Percentiles rank a stretch among this genome's conserved stretches.
Evolutionary conservation across 2,797 vertebrate species (phyloP).

Genomic region (Paedocypris micromegethes): DNA sequence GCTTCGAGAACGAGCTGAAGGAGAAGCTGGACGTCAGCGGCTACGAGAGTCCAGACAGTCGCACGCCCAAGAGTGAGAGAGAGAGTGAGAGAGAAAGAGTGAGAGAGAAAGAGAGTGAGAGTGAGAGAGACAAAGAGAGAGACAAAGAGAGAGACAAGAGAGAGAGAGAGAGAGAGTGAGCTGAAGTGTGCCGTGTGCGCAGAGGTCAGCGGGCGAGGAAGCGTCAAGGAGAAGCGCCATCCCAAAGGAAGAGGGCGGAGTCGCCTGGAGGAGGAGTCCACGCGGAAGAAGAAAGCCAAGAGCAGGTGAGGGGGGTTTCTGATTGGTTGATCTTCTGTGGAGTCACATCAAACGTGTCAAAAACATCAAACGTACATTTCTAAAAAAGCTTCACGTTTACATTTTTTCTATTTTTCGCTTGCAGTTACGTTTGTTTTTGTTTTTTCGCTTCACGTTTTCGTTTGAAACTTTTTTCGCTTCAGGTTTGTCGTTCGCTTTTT

Average conservation of each 20-base stretch:
- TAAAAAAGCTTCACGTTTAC: background rate
- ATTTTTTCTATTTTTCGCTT: background rate
- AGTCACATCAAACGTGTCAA: background rate
- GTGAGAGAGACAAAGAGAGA: slow-evolving; percentile 56
- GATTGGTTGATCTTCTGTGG: background rate
- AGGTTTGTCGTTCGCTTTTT: too few species aligned
- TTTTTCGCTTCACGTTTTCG: too few species aligned
- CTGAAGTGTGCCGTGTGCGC: slow-evolving; percentile 8
- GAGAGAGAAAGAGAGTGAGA: slow-evolving; percentile 60
- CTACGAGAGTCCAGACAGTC: slow-evolving; percentile 78
- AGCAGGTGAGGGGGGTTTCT: slow-evolving; percentile 71
- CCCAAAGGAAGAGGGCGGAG: slow-evolving; percentile 82
- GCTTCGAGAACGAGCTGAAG: slow-evolving; percentile 96
- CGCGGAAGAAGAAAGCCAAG: slow-evolving; percentile 91
- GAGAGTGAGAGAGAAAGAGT: too few species aligned
- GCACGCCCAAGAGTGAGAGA: slow-evolving; percentile 76
- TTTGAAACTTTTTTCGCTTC: too few species aligned
- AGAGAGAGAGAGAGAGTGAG: background rate
- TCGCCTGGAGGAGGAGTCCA: slow-evolving; percentile 88
- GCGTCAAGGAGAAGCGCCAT: slow-evolving; percentile 82
- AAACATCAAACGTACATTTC: background rate
- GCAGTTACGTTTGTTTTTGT: too few species aligned
- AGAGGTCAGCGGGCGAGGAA: slow-evolving; percentile 61
- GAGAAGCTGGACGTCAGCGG: slow-evolving; percentile 90
- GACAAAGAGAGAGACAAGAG: too few species aligned